Percentiles rank a stretch among this genome's conserved stretches.
Conservation (phyloP, 2,797 vertebrate species). For the Sandelia bainsii region DNA sequence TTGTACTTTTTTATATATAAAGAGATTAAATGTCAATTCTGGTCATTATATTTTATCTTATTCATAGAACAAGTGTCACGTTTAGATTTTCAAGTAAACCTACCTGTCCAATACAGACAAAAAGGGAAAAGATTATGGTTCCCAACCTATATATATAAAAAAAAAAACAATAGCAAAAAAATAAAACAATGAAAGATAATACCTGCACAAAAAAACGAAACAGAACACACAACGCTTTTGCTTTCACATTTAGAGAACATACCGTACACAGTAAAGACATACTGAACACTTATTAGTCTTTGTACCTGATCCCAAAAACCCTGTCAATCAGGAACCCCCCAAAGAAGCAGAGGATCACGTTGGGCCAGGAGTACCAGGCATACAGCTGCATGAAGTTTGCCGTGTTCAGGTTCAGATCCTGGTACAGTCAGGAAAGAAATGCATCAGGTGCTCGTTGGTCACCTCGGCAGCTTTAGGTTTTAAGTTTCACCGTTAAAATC, state of each 20-base stretch:
- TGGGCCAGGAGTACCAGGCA: slow-evolving; percentile 99
- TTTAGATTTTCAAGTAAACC: slow-evolving; percentile 36
- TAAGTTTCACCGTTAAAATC: background rate
- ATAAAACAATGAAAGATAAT: background rate
- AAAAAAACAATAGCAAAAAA: slow-evolving; percentile 4
- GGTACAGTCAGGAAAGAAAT: slow-evolving; percentile 2
- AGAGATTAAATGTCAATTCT: background rate
- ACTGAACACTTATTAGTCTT: background rate
- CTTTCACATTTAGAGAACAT: slow-evolving; percentile 17
- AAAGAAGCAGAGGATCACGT: slow-evolving; percentile 96
- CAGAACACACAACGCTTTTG: background rate
- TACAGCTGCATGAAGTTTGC: slow-evolving; percentile 94
- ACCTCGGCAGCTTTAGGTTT: background rate
- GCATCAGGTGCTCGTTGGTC: background rate
- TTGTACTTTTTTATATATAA: too few relatives aligned
- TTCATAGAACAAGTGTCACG: background rate
- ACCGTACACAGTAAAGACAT: background rate
- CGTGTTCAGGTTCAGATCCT: slow-evolving; percentile 95
- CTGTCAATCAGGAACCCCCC: slow-evolving; percentile 96
- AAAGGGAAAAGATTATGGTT: slow-evolving; percentile 93
- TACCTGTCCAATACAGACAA: slow-evolving; percentile 95
- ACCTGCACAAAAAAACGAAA: background rate
- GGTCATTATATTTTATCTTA: background rate
- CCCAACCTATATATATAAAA: slow-evolving; percentile 91
- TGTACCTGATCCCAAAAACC: slow-evolving; percentile 95